A percentile compares a stretch with the other conserved stretches of the same genome.
Evolutionary conservation across 2,113 vertebrate species (phyloP).

Genomic region (Myotis davidii): DNA sequence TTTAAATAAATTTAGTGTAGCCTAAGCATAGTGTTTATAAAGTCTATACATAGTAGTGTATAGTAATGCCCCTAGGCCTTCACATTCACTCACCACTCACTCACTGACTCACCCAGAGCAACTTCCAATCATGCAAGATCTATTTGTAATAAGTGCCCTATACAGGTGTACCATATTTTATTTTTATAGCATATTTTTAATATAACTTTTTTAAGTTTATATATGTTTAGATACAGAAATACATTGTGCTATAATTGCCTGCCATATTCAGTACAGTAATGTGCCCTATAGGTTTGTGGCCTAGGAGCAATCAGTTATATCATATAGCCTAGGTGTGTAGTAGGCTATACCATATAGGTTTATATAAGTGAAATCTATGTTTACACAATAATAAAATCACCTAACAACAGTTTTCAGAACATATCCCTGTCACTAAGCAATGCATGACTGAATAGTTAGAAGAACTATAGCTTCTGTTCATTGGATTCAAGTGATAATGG

Average conservation of each 20-base stretch:
- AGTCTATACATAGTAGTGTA: not conserved
- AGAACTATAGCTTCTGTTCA: conserved; percentile 18
- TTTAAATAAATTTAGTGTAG: not conserved
- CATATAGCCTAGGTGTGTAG: not conserved
- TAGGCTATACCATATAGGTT: not conserved
- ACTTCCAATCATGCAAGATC: not conserved
- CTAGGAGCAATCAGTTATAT: not conserved
- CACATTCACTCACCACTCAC: not conserved
- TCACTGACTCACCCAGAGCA: not conserved
- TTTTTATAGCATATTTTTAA: not conserved
- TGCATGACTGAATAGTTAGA: not conserved
- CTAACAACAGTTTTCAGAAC: not conserved
- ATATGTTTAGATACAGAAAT: not conserved
- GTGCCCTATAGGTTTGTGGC: not conserved
- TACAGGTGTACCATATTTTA: not conserved
- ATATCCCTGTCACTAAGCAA: not conserved
- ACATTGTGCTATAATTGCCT: not conserved
- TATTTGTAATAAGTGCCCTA: not conserved
- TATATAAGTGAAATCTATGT: not conserved
- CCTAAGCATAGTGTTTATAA: not conserved
- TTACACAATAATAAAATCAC: not conserved
- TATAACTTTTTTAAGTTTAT: not conserved
- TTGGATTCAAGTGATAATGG: conserved; percentile 11
- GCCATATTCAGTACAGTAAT: not conserved
- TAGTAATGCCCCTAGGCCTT: not conserved